Percentiles rank a stretch among this genome's conserved stretches.
Evolutionary conservation across 2,888 invertebrate species (phyloP).

Genomic region (Ectemnius cavifrons): DNA sequence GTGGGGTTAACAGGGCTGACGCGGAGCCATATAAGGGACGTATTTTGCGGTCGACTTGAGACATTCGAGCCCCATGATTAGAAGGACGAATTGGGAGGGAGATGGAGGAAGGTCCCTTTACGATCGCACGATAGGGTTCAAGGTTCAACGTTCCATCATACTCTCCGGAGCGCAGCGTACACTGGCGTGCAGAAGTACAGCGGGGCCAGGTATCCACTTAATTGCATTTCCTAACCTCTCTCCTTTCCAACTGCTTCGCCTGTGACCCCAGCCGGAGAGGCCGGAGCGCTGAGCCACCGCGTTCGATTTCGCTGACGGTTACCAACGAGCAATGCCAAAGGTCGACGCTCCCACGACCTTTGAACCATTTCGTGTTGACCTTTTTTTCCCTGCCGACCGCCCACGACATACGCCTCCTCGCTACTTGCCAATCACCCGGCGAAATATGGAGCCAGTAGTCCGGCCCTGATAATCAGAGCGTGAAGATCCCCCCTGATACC

Average conservation of each 20-base stretch:
- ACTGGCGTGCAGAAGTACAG: constrained; percentile 18
- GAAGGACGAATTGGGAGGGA: no score
- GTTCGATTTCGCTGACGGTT: constrained; percentile 57
- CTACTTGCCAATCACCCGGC: no score
- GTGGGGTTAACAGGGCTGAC: no score
- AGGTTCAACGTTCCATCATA: no score
- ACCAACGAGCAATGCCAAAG: constrained; percentile 57
- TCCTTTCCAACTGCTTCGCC: constrained; percentile 38
- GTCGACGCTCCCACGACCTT: constrained; percentile 64
- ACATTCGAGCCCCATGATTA: no score
- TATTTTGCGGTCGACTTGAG: no score
- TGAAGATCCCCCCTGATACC: background rate
- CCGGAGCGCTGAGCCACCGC: constrained; percentile 38
- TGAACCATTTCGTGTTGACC: constrained; percentile 60
- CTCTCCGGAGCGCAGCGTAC: constrained; percentile 16
- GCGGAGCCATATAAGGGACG: no score
- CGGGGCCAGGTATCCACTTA: constrained; percentile 48
- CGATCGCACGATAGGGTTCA: no score
- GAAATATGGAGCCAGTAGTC: no score
- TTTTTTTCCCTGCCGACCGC: constrained; percentile 44
- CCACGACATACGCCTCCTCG: constrained; percentile 33
- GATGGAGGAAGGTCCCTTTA: no score
- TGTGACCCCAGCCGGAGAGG: constrained; percentile 45
- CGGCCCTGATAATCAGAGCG: background rate
- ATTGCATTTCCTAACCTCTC: constrained; percentile 60